A percentile compares a stretch with the other conserved stretches of the same genome.
Evolutionary conservation across 2,797 vertebrate genomes (phyloP).

Genomic region (Sibirionetta formosa): DNA sequence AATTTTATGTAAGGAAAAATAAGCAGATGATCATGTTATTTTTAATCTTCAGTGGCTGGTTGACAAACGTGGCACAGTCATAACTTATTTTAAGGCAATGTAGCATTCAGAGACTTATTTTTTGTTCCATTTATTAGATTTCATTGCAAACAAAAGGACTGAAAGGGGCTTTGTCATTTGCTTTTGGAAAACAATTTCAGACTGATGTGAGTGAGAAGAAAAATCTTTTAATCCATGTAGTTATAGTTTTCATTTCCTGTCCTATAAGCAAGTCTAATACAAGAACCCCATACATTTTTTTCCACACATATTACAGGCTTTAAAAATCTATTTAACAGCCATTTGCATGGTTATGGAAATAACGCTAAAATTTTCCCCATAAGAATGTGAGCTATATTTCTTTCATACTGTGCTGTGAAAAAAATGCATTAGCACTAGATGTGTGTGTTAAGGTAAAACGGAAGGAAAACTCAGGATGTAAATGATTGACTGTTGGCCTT

Average conservation of each 20-base stretch:
- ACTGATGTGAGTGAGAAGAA: not conserved
- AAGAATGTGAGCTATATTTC: not conserved
- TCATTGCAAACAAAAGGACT: not conserved
- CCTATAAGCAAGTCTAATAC: not conserved
- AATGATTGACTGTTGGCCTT: conserved; percentile 50
- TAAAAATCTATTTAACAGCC: not conserved
- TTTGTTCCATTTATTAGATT: not conserved
- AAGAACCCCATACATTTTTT: not conserved
- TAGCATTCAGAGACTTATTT: not conserved
- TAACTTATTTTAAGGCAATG: not conserved
- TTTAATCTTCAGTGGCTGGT: not conserved
- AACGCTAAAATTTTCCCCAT: not conserved
- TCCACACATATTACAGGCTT: not conserved
- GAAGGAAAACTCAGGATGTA: not conserved
- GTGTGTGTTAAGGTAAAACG: not conserved
- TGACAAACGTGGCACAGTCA: not conserved
- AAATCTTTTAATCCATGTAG: not conserved
- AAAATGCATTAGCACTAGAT: not conserved
- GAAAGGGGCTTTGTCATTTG: not conserved
- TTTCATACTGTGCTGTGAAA: not conserved
- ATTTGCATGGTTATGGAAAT: not conserved
- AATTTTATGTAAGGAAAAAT: conserved; percentile 4
- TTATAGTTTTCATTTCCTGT: not conserved
- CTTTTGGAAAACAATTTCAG: not conserved
- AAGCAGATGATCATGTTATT: not conserved